Evolutionary conservation across 2,797 vertebrate genomes (phyloP).

Genomic region (Sebastolobus alascanus): DNA sequence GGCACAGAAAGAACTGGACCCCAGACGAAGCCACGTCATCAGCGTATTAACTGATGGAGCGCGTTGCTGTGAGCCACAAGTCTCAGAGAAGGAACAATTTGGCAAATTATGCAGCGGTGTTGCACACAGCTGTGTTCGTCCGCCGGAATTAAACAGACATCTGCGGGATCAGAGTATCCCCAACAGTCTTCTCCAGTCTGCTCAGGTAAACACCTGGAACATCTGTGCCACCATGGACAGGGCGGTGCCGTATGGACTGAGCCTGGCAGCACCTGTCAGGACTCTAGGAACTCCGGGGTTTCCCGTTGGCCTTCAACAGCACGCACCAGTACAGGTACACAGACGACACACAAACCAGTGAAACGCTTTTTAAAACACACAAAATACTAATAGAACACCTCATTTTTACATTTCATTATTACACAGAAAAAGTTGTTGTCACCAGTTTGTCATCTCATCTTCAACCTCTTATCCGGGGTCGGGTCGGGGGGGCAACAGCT

Average conservation of each 20-base stretch:
- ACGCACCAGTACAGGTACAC: constrained; percentile 86
- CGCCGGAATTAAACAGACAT: constrained; percentile 79
- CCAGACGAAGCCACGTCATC: constrained; percentile 74
- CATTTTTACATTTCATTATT: not conserved
- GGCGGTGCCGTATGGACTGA: constrained; percentile 77
- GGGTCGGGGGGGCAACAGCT: too few relatives aligned
- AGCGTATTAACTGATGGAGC: constrained; percentile 77
- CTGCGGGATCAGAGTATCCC: constrained; percentile 79
- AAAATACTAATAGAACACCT: not conserved
- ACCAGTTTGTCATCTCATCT: too few relatives aligned
- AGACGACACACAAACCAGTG: too few relatives aligned
- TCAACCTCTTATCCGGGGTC: too few relatives aligned
- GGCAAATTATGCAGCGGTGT: constrained; percentile 73
- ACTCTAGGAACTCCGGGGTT: constrained; percentile 80
- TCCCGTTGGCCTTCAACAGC: constrained; percentile 88
- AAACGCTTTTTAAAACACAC: not conserved
- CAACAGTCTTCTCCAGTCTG: constrained; percentile 80
- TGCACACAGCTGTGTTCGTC: constrained; percentile 81
- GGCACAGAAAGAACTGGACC: constrained; percentile 79
- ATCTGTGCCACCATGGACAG: constrained; percentile 80
- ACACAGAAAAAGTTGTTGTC: not conserved
- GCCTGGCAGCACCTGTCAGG: constrained; percentile 81
- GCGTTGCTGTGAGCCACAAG: constrained; percentile 42
- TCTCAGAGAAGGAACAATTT: constrained; percentile 77
- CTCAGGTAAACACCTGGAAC: constrained; percentile 86